These are phyloP conservation scores for Imbricaverruca yamaguchii DNA, from an alignment of 2,888 invertebrate genomes.

Conservation along the genomic window DNA sequence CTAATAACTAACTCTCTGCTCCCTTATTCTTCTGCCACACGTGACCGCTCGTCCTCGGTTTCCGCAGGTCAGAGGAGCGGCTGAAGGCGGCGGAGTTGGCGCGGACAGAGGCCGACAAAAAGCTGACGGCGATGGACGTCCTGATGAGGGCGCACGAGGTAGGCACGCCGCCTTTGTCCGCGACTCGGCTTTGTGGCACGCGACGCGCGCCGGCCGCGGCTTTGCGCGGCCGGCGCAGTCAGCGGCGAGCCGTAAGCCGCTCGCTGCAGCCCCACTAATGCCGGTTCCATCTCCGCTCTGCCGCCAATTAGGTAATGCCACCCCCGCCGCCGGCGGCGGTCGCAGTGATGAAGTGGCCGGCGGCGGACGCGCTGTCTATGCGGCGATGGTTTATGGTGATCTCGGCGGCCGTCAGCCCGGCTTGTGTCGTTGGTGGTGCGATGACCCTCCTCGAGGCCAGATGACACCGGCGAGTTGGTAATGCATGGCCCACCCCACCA, in stretches of 20 bases:
- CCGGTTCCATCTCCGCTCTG: not conserved
- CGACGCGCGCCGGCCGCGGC: not conserved
- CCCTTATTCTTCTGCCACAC: too few species aligned
- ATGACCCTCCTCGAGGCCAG: not conserved
- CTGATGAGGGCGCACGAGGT: constrained; percentile 1
- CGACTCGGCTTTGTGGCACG: constrained; percentile 2
- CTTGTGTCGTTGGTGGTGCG: not conserved
- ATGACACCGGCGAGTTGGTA: too few species aligned
- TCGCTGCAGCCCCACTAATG: not conserved
- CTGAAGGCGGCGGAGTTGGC: constrained; percentile 26
- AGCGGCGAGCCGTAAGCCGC: not conserved
- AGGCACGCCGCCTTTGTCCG: not conserved
- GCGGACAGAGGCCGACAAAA: constrained; percentile 26
- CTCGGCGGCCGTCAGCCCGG: not conserved
- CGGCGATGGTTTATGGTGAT: not conserved
- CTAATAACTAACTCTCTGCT: too few species aligned
- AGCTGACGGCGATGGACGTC: constrained; percentile 15
- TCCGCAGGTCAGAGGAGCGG: constrained; percentile 28
- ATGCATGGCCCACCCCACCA: too few species aligned
- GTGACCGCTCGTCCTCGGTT: not conserved
- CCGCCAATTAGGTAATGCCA: constrained; percentile 17
- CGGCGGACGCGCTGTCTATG: not conserved
- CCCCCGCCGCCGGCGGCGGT: not conserved
- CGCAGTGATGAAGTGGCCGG: not conserved
- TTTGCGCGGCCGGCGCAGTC: not conserved